Evolutionary conservation across 2,888 invertebrate genomes (phyloP).

Genomic region (Seira musarum): DNA sequence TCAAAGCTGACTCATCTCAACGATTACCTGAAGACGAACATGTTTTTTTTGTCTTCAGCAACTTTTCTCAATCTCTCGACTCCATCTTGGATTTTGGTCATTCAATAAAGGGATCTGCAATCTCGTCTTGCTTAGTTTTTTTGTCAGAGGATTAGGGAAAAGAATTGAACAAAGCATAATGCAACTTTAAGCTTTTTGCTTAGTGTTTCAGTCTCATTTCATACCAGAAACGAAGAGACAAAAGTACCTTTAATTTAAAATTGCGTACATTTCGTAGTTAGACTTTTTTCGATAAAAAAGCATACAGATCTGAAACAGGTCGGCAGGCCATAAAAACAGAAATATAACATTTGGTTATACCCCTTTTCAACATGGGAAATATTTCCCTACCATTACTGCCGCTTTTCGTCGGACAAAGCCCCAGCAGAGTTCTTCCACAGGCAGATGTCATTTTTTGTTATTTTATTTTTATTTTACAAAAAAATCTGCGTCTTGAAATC

Average conservation of each 20-base stretch:
- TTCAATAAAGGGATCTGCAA: not conserved
- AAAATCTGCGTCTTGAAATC: too few species aligned
- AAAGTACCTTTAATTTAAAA: too few species aligned
- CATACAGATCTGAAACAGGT: not conserved
- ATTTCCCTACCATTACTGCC: too few species aligned
- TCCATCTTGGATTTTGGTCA: constrained; percentile 12
- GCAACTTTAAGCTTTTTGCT: not conserved
- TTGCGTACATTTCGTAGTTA: not conserved
- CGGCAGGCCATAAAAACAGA: not conserved
- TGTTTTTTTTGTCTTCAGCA: constrained; percentile 8
- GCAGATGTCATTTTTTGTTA: too few species aligned
- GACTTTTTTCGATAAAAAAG: not conserved
- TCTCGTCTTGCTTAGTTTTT: not conserved
- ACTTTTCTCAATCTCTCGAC: constrained; percentile 1
- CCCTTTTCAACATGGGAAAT: too few species aligned
- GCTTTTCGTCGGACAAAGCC: too few species aligned
- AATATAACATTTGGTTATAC: not conserved
- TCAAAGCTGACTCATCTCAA: not conserved
- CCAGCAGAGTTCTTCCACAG: too few species aligned
- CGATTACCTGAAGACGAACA: constrained; percentile 6
- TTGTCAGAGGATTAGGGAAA: not conserved
- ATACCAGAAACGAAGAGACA: not conserved
- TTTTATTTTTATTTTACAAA: too few species aligned
- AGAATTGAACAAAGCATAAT: not conserved
- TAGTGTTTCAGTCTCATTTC: not conserved